phyloP scores from a whole-genome alignment of 1,140 invertebrate genomes.

The Brachystomella parvula region DNA sequence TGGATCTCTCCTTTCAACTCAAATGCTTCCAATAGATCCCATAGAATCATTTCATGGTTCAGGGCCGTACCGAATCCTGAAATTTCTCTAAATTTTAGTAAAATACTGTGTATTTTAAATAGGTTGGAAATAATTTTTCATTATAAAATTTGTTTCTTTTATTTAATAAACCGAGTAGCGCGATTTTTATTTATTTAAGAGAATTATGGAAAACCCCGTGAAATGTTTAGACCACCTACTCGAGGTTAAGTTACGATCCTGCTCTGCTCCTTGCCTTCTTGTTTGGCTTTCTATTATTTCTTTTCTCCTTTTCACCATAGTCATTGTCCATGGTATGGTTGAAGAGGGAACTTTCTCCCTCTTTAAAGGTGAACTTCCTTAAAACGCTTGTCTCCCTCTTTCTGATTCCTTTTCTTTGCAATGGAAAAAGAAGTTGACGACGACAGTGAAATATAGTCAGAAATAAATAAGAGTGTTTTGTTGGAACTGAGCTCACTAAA shows the following conservation, averaged over 20 bases:
- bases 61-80: too few species aligned
- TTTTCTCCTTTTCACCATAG: neutral
- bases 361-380: neutral
- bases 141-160: too few species aligned
- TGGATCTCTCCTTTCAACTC: neutral
- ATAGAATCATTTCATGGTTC: too few species aligned
- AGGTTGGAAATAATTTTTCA: too few species aligned
- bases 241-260: too few species aligned
- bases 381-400: neutral
- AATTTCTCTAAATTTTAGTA: too few species aligned
- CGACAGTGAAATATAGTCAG: slow-evolving; percentile 24
- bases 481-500: slow-evolving; percentile 11
- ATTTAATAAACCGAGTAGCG: too few species aligned
- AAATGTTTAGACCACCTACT: too few species aligned
- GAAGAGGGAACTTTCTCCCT: neutral
- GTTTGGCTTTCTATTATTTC: slow-evolving; percentile 4
- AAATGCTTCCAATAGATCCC: neutral
- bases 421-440: neutral
- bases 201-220: too few species aligned
- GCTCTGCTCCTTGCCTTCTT: too few species aligned
- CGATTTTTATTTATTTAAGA: too few species aligned
- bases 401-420: neutral
- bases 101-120: too few species aligned
- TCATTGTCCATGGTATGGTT: neutral
- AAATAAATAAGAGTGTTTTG: slow-evolving; percentile 22